A percentile compares a stretch with the other conserved stretches of the same genome.
Conservation (phyloP, 2,113 vertebrate genomes). For the Diglossa brunneiventris region DNA sequence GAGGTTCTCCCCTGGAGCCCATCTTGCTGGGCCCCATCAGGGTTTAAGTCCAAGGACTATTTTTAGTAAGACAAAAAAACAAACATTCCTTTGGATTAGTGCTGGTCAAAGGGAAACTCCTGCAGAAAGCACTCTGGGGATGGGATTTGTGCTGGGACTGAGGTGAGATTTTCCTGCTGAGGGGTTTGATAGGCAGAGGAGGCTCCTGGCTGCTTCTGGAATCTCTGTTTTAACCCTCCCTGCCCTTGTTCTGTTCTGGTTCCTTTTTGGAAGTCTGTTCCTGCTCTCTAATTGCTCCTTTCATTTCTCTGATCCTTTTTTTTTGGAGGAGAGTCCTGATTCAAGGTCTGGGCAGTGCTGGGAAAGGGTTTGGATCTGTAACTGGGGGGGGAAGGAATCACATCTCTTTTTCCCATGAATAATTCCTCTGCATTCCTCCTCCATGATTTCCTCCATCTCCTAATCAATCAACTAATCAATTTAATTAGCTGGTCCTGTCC, state of each 20-base stretch:
- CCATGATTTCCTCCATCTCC: neutral
- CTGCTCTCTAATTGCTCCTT: neutral
- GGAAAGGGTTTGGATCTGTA: neutral
- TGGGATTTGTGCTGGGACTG: neutral
- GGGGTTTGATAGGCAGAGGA: neutral
- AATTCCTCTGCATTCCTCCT: neutral
- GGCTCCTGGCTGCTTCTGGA: neutral
- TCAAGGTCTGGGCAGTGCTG: neutral
- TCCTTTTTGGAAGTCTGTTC: neutral
- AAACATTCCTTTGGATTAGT: neutral
- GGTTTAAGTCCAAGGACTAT: neutral
- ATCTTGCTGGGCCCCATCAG: rapidly evolving
- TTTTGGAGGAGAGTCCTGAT: neutral
- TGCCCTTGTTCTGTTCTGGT: neutral
- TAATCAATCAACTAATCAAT: neutral
- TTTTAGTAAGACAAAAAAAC: neutral
- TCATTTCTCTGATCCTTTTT: neutral
- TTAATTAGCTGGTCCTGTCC: neutral
- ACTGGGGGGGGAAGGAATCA: neutral
- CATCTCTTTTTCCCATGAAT: rapidly evolving
- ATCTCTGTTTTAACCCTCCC: neutral
- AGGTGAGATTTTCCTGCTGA: neutral
- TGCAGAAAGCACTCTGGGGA: rapidly evolving
- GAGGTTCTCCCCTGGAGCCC: neutral
- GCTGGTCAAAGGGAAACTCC: neutral